phyloP scores from a whole-genome alignment of 2,888 invertebrate species.

The Hofmannophila pseudospretella region DNA sequence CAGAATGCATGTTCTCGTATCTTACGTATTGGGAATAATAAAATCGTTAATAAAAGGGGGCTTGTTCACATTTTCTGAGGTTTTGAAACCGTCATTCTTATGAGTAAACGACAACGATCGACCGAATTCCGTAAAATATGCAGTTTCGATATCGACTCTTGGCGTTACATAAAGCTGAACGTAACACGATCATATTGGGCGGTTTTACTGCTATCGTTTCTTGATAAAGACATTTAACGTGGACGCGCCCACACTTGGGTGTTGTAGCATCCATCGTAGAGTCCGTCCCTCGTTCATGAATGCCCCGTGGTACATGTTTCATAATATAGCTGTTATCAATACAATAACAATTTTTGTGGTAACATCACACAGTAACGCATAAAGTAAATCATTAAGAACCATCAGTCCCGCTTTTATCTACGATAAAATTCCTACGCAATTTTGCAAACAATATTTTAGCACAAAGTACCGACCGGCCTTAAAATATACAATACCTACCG shows the following conservation, averaged over 20 bases:
- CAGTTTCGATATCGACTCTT: constrained; percentile 38
- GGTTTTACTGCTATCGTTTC: constrained; percentile 42
- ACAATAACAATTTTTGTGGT: constrained; percentile 39
- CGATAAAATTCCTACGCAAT: constrained; percentile 48
- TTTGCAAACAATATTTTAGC: constrained; percentile 25
- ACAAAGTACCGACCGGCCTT: neutral
- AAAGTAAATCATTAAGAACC: constrained; percentile 38
- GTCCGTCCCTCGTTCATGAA: constrained; percentile 12
- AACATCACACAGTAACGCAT: constrained; percentile 35
- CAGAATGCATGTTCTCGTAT: constrained; percentile 23
- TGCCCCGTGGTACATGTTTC: constrained; percentile 27
- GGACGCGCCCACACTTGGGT: constrained; percentile 21
- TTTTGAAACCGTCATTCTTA: constrained; percentile 41
- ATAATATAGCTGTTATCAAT: constrained; percentile 35
- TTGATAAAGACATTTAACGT: constrained; percentile 45
- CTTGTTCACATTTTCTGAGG: constrained; percentile 26
- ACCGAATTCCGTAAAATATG: constrained; percentile 45
- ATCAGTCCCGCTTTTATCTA: constrained; percentile 31
- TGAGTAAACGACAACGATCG: constrained; percentile 34
- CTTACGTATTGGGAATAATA: constrained; percentile 22
- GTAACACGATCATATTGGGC: constrained; percentile 34
- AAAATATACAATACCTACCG: constrained; percentile 21
- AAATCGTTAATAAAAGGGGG: constrained; percentile 29
- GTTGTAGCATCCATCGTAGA: constrained; percentile 15
- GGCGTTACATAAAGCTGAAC: constrained; percentile 44